Evolutionary conservation across 2,797 vertebrate species (phyloP), one percentile per base, ranked within the genome.

Genomic region (Chelonia mydas): DNA sequence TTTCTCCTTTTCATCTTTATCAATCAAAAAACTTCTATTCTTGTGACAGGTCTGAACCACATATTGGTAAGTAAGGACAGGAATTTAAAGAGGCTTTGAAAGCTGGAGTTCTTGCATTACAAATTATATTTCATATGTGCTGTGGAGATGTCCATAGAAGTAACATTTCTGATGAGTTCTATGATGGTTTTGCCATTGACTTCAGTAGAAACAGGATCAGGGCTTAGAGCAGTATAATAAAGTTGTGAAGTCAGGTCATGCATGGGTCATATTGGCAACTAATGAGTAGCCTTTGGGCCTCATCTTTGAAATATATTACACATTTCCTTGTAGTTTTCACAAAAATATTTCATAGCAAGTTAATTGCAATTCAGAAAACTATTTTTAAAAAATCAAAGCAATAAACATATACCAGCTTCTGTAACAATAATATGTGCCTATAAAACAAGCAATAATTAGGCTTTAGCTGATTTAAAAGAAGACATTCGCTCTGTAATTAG

Each of bases 111-210:
- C n/a, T 68, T 37, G 65, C 19, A 37, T 65, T n/a, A 65, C 7
- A 17, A 54, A 65, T 65, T 65, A 37, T 68, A 68, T 68, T 68
- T 68, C 19, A 68, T 6, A 37, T 37, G n/a, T 11, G 5, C 10
- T 37, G 21, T 37, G 65, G n/a, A 68, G 19, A 68, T 21, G 9
- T 68, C 65, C 65, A 68, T 37, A 37, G 8, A 68, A 37, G 65
- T 68, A 37, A 68, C 19, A 23, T 65, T 65, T 65, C 33, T 45
- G n/a, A 55, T 27, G 6, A 68, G 31, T 28, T 74, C 2, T 1
- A 0, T 8, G 0, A 0, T 17, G 17, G 28, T 6, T 91, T 78
- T 81, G 28, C 6, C 74, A 61, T 55, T 8, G 2, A 79, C 45
- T 79, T 93, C 81, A 12, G 25, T 49, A 11, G 25, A 28, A 47